A percentile compares a stretch with the other conserved stretches of the same genome.
Conservation (phyloP, 2,113 vertebrate genomes). For the Pogonocichla stellata region DNA sequence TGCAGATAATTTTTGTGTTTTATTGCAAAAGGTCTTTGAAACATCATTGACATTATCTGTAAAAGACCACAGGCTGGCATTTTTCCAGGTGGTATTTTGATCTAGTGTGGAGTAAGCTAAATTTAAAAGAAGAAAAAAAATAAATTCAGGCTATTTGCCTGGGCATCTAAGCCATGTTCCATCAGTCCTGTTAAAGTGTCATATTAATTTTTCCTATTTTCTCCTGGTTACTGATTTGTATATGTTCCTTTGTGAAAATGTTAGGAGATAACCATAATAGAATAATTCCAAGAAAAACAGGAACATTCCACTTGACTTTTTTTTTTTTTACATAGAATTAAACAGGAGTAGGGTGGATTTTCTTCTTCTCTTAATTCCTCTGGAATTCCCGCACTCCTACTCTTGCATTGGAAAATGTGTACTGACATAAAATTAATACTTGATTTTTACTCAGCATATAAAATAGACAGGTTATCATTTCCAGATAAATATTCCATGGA, state of each 20-base stretch:
- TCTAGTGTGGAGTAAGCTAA: neutral
- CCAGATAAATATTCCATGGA: neutral
- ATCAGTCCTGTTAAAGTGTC: neutral
- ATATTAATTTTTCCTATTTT: neutral
- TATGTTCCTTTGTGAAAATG: neutral
- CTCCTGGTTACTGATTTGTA: neutral
- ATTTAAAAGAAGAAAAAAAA: neutral
- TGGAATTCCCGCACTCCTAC: neutral
- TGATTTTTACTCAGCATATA: neutral
- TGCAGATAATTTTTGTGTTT: neutral
- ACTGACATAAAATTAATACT: neutral
- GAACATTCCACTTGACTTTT: neutral
- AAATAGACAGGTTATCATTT: neutral
- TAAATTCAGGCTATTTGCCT: neutral
- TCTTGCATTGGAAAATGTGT: neutral
- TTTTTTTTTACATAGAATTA: neutral
- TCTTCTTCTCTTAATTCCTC: neutral
- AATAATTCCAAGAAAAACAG: neutral
- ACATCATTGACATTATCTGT: neutral
- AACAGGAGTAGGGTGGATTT: neutral
- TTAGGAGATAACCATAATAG: neutral
- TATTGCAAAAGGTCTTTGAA: neutral
- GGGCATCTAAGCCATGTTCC: neutral
- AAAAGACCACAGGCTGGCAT: neutral
- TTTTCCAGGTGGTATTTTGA: neutral